phyloP scores from a whole-genome alignment of 2,113 vertebrate genomes.

The Charina bottae region DNA sequence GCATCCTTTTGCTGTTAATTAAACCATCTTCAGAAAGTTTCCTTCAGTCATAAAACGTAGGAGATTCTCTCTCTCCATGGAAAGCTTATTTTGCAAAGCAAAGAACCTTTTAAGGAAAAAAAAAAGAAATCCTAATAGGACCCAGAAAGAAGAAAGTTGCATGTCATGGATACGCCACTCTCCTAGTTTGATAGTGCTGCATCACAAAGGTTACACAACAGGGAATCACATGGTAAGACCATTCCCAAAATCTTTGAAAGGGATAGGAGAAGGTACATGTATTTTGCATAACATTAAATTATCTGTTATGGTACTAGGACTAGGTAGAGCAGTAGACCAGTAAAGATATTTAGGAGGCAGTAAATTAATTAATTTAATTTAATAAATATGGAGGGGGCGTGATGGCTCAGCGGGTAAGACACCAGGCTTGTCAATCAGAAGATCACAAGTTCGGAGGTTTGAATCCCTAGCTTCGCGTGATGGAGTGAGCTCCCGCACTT shows the following conservation, averaged over 20 bases:
- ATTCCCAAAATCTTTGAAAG: background rate
- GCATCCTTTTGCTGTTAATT: background rate
- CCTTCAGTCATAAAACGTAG: background rate
- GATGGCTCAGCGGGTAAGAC: too few species aligned
- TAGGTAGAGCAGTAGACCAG: background rate
- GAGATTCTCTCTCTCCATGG: background rate
- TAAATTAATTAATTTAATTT: background rate
- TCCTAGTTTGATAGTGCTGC: background rate
- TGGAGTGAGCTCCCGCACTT: too few species aligned
- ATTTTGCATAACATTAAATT: background rate
- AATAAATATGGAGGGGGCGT: too few species aligned
- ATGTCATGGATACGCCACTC: background rate
- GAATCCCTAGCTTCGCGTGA: too few species aligned
- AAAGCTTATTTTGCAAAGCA: background rate
- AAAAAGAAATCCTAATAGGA: background rate
- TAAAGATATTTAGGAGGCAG: background rate
- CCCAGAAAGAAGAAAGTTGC: background rate
- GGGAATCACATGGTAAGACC: background rate
- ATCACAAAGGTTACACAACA: background rate
- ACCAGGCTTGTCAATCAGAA: too few species aligned
- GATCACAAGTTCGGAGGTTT: too few species aligned
- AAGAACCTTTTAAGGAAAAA: background rate
- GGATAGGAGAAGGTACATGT: background rate
- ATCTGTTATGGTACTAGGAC: background rate
- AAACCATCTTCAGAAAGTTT: accelerated